These are phyloP conservation scores for Laterallus jamaicensis DNA, from an alignment of 2,113 vertebrate species.

Conservation along the genomic window DNA sequence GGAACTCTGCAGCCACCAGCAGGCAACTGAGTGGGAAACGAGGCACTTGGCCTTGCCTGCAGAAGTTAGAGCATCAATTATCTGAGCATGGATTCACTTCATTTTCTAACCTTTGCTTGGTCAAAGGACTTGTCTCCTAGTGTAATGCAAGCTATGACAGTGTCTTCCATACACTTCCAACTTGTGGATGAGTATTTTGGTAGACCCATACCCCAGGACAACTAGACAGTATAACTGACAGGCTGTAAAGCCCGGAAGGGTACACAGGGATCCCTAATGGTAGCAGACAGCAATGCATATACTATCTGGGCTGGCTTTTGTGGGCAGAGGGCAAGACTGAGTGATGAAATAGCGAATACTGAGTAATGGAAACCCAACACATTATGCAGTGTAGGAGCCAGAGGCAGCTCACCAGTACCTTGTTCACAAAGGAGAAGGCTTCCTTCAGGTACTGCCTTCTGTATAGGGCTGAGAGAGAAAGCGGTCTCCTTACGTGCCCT, in stretches of 20 bases:
- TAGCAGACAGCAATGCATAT: not conserved
- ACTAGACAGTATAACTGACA: not conserved
- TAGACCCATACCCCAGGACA: not conserved
- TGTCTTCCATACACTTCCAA: not conserved
- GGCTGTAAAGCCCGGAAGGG: not conserved
- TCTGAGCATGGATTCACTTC: not conserved
- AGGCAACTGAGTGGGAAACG: not conserved
- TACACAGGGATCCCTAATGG: not conserved
- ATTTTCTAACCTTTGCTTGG: not conserved
- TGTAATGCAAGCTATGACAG: not conserved
- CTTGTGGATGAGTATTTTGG: not conserved
- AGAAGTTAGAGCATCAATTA: not conserved
- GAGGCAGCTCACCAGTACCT: not conserved
- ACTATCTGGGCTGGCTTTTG: not conserved
- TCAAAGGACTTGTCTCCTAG: not conserved
- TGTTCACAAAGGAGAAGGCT: not conserved
- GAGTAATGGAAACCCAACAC: not conserved
- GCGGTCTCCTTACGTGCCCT: not conserved
- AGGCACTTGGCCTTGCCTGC: not conserved
- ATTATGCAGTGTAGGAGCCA: not conserved
- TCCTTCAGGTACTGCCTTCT: not conserved
- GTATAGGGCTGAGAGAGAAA: not conserved
- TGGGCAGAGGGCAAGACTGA: not conserved
- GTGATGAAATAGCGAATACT: not conserved
- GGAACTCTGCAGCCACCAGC: not conserved